Evolutionary conservation across 2,113 vertebrate genomes (phyloP), one percentile per base, ranked within the genome.

Genomic region (Lepus europaeus): DNA sequence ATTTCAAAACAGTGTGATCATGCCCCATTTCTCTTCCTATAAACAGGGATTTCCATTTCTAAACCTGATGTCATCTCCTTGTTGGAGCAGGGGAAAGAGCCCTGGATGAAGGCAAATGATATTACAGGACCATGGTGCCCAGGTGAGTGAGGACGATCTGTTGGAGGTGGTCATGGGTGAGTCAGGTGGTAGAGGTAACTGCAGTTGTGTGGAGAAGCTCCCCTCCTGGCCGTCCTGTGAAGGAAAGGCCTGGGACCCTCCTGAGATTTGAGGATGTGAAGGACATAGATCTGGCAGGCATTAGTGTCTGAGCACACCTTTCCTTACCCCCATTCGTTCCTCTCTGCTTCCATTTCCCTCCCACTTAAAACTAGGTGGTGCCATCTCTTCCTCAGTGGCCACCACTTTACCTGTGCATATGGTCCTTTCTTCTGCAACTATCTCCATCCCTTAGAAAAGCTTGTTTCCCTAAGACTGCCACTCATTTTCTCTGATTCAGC

Each of bases 31-130:
- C 63, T 90, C 91, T 95, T 84, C 66, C 92, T 72, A 12, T 94
- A 59, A 96, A 91, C 84, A 97, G 97, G 97, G 80, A 91, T 96
- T 93, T 91, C 87, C 63, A 23, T 97, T 89, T 93, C 97, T 69
- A 97, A 97, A 64, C 97, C 97, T 53, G 96, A 94, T 74, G 80
- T 96, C 80, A 74, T 97, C 68, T 87, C 87, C 56, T 96, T 97
- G 78, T 64, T 97, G 80, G 97, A 97, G 51, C 93, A 97, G 95
- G 96, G 96, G 68, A 97, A 92, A 85, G 97, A 97, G 63, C 93
- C 96, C 73, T 97, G 97, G 96, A 70, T 96, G 61, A 45, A 84
- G 83, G 61, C 91, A 56, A 89, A 78, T 80, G 90, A 83, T 72
- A 25, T 45, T 68, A 51, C 94, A 78, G 31, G 49, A 89, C 36